Evolutionary conservation across 2,888 invertebrate genomes (phyloP).

Genomic region (Parelbella ahira): DNA sequence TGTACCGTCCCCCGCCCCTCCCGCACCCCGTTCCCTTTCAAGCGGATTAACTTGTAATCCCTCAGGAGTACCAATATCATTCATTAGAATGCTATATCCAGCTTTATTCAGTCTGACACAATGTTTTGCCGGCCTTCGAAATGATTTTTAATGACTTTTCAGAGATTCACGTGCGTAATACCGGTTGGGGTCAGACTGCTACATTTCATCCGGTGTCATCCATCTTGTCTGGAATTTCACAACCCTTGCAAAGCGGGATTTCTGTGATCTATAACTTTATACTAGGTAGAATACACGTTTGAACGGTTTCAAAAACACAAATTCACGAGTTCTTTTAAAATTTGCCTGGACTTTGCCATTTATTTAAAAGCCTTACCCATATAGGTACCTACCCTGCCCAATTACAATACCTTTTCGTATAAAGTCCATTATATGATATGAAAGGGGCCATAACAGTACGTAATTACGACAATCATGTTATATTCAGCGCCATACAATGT

Average conservation of each 20-base stretch:
- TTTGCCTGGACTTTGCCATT: no score
- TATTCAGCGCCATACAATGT: no score
- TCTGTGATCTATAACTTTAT: no score
- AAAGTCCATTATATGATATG: background rate
- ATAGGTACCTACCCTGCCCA: no score
- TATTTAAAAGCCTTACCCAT: no score
- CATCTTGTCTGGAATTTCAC: slow-evolving; percentile 4
- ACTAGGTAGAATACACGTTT: no score
- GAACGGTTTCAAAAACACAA: no score
- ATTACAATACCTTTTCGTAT: no score
- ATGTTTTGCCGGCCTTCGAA: slow-evolving; percentile 42
- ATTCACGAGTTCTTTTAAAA: no score
- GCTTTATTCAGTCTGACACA: slow-evolving; percentile 63
- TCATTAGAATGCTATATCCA: slow-evolving; percentile 73
- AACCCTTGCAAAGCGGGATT: no score
- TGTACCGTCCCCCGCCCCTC: slow-evolving; percentile 36
- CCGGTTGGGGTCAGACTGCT: background rate
- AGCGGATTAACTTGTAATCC: slow-evolving; percentile 78
- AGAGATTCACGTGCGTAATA: slow-evolving; percentile 33
- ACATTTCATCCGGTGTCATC: no score
- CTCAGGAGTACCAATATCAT: slow-evolving; percentile 71
- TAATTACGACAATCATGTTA: background rate
- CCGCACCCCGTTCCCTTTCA: slow-evolving; percentile 53
- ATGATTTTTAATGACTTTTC: slow-evolving; percentile 57
- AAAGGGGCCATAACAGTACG: background rate